These are phyloP conservation scores for Anniella stebbinsi DNA, from an alignment of 2,797 vertebrate species.

Conservation along the genomic window DNA sequence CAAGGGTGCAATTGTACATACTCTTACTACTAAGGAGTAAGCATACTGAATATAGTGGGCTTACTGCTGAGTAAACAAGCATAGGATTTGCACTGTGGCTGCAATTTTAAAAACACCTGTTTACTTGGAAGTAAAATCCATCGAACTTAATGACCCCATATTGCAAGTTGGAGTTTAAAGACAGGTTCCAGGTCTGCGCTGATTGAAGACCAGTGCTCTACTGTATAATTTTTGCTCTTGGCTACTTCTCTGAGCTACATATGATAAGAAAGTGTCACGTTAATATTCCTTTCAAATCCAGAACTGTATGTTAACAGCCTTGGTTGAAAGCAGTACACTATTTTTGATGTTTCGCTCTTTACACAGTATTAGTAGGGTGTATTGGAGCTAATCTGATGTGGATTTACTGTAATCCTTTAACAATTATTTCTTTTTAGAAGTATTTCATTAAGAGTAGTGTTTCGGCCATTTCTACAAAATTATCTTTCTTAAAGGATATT, in stretches of 20 bases:
- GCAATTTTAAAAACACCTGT: too few relatives aligned
- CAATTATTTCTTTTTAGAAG: constrained; percentile 29
- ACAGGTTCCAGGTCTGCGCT: too few relatives aligned
- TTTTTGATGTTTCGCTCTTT: constrained; percentile 29
- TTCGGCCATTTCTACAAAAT: constrained; percentile 14
- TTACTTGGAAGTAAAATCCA: too few relatives aligned
- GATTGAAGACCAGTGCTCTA: too few relatives aligned
- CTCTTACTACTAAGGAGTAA: background rate
- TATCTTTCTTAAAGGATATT: constrained; percentile 24
- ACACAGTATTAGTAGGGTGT: background rate
- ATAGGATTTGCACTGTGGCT: too few relatives aligned
- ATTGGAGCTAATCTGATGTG: constrained; percentile 7
- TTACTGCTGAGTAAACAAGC: too few relatives aligned
- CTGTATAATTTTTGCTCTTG: background rate
- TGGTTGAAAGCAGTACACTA: background rate
- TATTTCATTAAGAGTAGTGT: constrained; percentile 16
- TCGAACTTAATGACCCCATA: background rate
- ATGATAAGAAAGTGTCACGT: constrained; percentile 1
- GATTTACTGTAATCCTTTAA: constrained; percentile 15
- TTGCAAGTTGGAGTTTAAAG: background rate
- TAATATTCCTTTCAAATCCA: background rate
- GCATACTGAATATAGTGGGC: too few relatives aligned
- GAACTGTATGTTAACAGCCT: constrained; percentile 3
- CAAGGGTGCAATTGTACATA: background rate
- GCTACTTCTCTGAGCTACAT: background rate